A percentile compares a stretch with the other conserved stretches of the same genome.
phyloP scores from a whole-genome alignment of 2,113 vertebrate species.

The Epinephelus fuscoguttatus region DNA sequence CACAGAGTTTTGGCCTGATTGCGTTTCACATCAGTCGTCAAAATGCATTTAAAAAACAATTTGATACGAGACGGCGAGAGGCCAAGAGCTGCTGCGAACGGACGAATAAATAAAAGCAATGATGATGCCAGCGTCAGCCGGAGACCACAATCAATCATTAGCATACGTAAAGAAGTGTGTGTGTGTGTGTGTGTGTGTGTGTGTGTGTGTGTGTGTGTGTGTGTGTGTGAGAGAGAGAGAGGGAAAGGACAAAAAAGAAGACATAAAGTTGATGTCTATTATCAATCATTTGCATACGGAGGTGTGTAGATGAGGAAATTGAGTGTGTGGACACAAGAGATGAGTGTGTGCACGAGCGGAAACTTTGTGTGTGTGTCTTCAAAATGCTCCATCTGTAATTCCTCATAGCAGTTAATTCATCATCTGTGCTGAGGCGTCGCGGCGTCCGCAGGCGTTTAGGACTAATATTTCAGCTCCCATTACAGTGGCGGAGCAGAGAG shows the following conservation, averaged over 20 bases:
- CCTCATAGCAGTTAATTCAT: constrained; percentile 87
- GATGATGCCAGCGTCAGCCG: constrained; percentile 76
- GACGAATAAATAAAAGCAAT: constrained; percentile 81
- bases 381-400: constrained; percentile 81
- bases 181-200: constrained; percentile 34
- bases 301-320: constrained; percentile 18
- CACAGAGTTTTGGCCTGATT: constrained; percentile 76
- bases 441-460: constrained; percentile 74
- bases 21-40: constrained; percentile 80
- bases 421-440: constrained; percentile 75
- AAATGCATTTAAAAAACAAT: constrained; percentile 82
- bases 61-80: constrained; percentile 74
- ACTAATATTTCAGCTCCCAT: constrained; percentile 86
- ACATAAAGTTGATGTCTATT: constrained; percentile 68
- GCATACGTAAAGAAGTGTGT: constrained; percentile 52
- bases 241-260: not conserved
- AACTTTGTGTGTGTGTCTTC: constrained; percentile 41
- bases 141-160: constrained; percentile 80
- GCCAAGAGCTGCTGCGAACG: constrained; percentile 72
- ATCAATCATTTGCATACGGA: constrained; percentile 73
- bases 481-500: constrained; percentile 70
- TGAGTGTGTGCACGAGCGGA: not conserved
- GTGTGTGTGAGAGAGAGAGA: not conserved
- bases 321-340: constrained; percentile 2
- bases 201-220: constrained; percentile 21